phyloP scores from a whole-genome alignment of 2,888 invertebrate species.

The Tethea ocularis region DNA sequence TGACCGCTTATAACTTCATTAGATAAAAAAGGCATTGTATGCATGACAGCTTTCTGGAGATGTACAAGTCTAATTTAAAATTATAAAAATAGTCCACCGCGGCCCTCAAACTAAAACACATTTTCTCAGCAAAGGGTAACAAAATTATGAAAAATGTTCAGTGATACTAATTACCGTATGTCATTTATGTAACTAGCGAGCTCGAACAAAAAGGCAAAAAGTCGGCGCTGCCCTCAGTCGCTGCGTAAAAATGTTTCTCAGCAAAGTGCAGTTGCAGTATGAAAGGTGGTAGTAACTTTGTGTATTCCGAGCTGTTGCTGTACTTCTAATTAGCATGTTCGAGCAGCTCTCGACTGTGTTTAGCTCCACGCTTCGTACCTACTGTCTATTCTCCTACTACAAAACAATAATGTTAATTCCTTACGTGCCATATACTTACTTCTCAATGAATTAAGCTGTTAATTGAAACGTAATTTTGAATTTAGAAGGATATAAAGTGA shows the following conservation, averaged over 20 bases:
- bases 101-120: not conserved
- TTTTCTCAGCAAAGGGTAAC: not conserved
- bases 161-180: constrained; percentile 25
- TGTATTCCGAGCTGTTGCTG: constrained; percentile 33
- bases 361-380: not conserved
- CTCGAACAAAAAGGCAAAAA: constrained; percentile 42
- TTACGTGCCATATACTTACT: not conserved
- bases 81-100: too few species aligned
- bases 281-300: constrained; percentile 52
- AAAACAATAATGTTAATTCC: constrained; percentile 2
- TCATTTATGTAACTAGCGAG: constrained; percentile 37
- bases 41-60: too few species aligned
- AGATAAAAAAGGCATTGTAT: too few species aligned
- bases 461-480: too few species aligned
- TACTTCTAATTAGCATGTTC: constrained; percentile 60
- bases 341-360: not conserved
- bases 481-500: too few species aligned
- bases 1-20: too few species aligned
- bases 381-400: not conserved
- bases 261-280: constrained; percentile 46
- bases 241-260: constrained; percentile 52
- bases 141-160: constrained; percentile 13
- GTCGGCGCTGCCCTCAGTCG: constrained; percentile 41
- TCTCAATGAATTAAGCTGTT: not conserved
- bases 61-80: too few species aligned